Percentiles rank a stretch among this genome's conserved stretches.
These are phyloP conservation scores for Potamarius usumacintae DNA, from an alignment of 2,113 vertebrate genomes.

Conservation along the genomic window DNA sequence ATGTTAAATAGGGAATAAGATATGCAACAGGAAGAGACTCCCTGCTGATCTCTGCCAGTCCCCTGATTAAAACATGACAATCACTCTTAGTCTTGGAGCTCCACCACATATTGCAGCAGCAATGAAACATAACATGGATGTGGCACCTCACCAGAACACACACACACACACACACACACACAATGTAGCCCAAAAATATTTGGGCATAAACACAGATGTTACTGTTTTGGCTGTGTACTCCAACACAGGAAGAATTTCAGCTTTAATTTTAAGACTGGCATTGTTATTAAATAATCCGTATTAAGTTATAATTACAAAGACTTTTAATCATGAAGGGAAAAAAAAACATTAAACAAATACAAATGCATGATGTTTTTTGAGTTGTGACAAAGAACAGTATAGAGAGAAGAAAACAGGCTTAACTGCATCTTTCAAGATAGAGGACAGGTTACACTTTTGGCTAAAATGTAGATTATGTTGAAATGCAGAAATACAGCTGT, in stretches of 20 bases:
- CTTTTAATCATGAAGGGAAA: background rate
- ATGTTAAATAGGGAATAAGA: slow-evolving; percentile 27
- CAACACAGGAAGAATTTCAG: background rate
- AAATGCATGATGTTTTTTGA: background rate
- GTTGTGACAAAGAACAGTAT: background rate
- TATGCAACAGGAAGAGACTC: slow-evolving; percentile 36
- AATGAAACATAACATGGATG: slow-evolving; percentile 41
- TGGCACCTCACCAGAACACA: slow-evolving; percentile 21
- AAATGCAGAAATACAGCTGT: background rate
- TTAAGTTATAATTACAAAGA: background rate
- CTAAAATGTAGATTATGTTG: background rate
- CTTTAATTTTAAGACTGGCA: background rate
- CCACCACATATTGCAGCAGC: slow-evolving; percentile 39
- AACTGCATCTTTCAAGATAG: background rate
- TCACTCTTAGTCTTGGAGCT: slow-evolving; percentile 57
- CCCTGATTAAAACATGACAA: slow-evolving; percentile 62
- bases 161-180: background rate
- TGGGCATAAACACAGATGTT: slow-evolving; percentile 27
- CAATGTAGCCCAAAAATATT: slow-evolving; percentile 1
- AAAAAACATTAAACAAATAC: background rate
- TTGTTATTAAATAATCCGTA: background rate
- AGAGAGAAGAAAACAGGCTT: background rate
- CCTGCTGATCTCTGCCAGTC: slow-evolving; percentile 52
- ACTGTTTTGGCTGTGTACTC: slow-evolving; percentile 1
- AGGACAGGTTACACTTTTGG: background rate